phyloP scores from a whole-genome alignment of 2,888 invertebrate genomes.

The Venusia cambrica region DNA sequence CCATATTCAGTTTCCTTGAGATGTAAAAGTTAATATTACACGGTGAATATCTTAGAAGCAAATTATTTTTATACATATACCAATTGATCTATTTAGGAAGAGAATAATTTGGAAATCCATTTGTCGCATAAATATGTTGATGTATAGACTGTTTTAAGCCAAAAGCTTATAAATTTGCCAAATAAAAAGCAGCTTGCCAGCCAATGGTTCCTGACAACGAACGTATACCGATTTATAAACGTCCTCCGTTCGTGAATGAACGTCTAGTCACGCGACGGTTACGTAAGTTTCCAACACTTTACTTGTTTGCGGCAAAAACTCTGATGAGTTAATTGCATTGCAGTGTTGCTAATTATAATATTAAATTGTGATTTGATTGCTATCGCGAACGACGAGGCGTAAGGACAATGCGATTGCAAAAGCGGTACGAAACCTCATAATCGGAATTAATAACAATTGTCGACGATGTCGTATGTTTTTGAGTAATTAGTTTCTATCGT shows the following conservation, averaged over 20 bases:
- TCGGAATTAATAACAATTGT: no score
- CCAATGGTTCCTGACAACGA: conserved; percentile 26
- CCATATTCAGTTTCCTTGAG: no score
- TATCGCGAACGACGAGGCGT: conserved; percentile 41
- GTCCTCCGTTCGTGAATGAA: conserved; percentile 57
- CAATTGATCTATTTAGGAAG: no score
- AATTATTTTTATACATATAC: no score
- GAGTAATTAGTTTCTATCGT: no score
- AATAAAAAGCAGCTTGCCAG: conserved; percentile 20
- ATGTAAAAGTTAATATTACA: no score
- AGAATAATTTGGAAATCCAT: no score
- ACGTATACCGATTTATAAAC: conserved; percentile 28
- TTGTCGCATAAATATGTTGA: no score
- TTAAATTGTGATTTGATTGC: conserved; percentile 50
- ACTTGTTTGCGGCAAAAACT: conserved; percentile 67
- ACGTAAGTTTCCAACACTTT: conserved; percentile 68
- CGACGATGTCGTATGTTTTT: no score
- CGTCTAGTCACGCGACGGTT: conserved; percentile 66
- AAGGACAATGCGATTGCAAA: conserved; percentile 40
- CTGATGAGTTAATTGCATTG: conserved; percentile 70
- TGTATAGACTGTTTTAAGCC: not conserved
- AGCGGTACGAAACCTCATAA: conserved; percentile 10
- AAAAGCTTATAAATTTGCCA: conserved; percentile 6
- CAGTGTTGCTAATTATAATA: conserved; percentile 62
- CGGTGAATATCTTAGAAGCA: no score